Conservation (phyloP, 2,888 invertebrate species). For the Azorinus chamasolen region DNA sequence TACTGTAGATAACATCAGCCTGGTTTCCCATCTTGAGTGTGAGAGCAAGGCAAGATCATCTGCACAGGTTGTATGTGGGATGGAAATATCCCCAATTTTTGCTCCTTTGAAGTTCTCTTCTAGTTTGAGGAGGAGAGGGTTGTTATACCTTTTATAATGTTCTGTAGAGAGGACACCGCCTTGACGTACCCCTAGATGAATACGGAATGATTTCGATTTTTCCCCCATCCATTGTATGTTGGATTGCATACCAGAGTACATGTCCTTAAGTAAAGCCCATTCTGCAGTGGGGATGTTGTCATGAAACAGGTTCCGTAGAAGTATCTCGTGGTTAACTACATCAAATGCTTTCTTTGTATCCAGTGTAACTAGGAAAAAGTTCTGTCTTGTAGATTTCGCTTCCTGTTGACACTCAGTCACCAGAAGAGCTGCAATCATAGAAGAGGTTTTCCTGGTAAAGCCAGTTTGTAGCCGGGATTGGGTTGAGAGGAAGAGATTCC, state of each 20-base stretch:
- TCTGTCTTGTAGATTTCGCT: not conserved
- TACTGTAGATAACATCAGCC: not conserved
- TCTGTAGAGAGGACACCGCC: conserved; percentile 16
- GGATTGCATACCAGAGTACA: conserved; percentile 2
- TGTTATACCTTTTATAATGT: conserved; percentile 24
- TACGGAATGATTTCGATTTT: not conserved
- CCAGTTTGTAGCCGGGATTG: not conserved
- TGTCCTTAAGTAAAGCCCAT: not conserved
- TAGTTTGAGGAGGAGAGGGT: conserved; percentile 15
- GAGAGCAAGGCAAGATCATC: conserved; percentile 17
- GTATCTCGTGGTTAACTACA: conserved; percentile 4
- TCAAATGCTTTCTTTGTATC: conserved; percentile 3
- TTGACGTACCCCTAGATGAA: conserved; percentile 15
- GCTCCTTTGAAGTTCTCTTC: conserved; percentile 1
- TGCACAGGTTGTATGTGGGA: conserved; percentile 17
- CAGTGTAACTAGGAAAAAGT: not conserved
- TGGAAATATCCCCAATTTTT: conserved; percentile 1
- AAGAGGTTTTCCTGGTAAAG: not conserved
- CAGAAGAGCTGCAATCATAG: not conserved
- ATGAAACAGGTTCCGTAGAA: not conserved
- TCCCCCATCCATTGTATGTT: conserved; percentile 1
- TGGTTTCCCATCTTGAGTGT: not conserved
- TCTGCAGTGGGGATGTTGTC: not conserved
- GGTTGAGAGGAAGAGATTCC: not conserved
- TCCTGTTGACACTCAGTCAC: conserved; percentile 6